Conservation (phyloP, 2,797 vertebrate genomes). For the Todus mexicanus region DNA sequence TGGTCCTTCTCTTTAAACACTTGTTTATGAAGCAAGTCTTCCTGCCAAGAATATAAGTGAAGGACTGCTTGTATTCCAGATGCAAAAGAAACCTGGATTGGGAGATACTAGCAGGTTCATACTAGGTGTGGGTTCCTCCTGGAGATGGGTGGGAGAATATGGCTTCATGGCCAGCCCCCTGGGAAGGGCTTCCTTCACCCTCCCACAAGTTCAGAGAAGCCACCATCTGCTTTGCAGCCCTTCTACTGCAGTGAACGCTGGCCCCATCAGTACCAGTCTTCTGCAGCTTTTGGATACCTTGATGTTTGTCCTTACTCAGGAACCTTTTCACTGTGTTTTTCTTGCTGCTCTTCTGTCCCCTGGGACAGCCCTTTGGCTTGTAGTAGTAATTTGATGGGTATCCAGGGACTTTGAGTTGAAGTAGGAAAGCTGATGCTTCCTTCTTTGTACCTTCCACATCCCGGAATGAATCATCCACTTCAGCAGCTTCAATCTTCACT, state of each 20-base stretch:
- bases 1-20: slow-evolving; percentile 13
- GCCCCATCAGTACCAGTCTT: background rate
- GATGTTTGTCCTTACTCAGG: background rate
- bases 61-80: background rate
- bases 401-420: background rate
- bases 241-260: background rate
- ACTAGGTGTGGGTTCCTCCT: background rate
- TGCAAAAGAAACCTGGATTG: background rate
- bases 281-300: background rate
- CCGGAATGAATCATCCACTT: background rate
- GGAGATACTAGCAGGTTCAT: background rate
- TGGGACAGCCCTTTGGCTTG: background rate
- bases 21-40: background rate
- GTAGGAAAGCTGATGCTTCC: background rate
- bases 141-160: background rate
- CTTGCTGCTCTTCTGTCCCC: background rate
- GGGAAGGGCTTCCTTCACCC: background rate
- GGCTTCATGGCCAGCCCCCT: background rate
- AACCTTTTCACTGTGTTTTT: background rate
- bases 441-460: background rate
- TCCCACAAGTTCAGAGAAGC: background rate
- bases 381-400: background rate
- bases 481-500: background rate
- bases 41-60: background rate
- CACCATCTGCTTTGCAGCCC: background rate